Evolutionary conservation across 2,888 invertebrate species (phyloP), one percentile per base, ranked within the genome.

Genomic region (Lasioglossum morio): DNA sequence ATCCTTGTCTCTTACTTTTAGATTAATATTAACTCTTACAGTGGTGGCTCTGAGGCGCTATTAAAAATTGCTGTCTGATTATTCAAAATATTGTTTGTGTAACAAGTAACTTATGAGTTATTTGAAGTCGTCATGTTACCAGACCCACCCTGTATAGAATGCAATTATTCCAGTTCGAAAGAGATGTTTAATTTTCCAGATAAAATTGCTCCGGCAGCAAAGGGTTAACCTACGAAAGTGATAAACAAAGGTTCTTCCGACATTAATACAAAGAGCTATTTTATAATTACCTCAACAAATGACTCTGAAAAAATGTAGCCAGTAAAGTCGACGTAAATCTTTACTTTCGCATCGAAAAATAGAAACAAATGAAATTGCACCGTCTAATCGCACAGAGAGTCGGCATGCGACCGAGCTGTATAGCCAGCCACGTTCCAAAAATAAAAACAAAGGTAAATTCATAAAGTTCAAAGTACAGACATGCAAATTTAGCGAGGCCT

Each of bases 381-480:
- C 3, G 19, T 19, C 66, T 66, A 66, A 66, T 66, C 66, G 66
- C 23, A 19, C 57, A 34, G 66, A 66, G 19, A 66, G 66, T 8
- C 30, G 19, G 30, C 66, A 66, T 66, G 66, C 66, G 34, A 66
- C 34, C 66, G 7, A 4, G 34, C 66, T 16, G 66, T 16, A 23
- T 4, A 37, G 40, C 12, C 37, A n/a, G 34, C 37, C 69, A 12
- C 3, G 12, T 19, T 12, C 10, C 53, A 14, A n/a, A 48, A 57
- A 37, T 34, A 30, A 34, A n/a, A 74, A 74, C 46, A 48, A 48
- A 72, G 23, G 46, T 10, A 4, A 30, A 48, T 30, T 57, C 27
- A 30, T 69, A 72, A 53, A 73, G 63, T 43, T 43, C 63, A 43
- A 76, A 76, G 63, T 27, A 43, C 27, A 40, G 37, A 10, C 40